phyloP scores from a whole-genome alignment of 2,113 vertebrate genomes.

The Pungitius pungitius region DNA sequence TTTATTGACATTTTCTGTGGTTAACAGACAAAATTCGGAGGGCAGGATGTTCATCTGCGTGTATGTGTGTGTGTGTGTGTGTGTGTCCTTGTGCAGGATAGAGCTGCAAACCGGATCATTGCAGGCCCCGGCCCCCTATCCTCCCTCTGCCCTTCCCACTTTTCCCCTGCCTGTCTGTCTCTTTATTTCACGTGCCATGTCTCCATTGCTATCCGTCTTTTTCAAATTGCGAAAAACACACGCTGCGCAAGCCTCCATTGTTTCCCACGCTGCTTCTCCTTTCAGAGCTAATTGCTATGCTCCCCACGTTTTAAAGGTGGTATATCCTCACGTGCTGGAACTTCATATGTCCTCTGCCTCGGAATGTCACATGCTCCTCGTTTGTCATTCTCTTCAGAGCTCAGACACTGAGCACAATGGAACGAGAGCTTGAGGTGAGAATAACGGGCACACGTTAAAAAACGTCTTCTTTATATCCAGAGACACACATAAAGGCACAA shows the following conservation, averaged over 20 bases:
- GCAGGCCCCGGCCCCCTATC: slow-evolving; percentile 38
- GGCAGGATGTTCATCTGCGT: slow-evolving; percentile 42
- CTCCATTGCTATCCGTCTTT: slow-evolving; percentile 19
- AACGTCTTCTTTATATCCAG: slow-evolving; percentile 11
- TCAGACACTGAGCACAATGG: slow-evolving; percentile 37
- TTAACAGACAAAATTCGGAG: slow-evolving; percentile 68
- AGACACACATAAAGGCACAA: neutral
- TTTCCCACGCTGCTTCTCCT: slow-evolving; percentile 26
- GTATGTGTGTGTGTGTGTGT: slow-evolving; percentile 24
- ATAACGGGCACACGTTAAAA: neutral
- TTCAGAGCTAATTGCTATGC: slow-evolving; percentile 55
- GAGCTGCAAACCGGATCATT: slow-evolving; percentile 65
- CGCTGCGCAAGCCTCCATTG: slow-evolving; percentile 12
- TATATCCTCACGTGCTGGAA: slow-evolving; percentile 50
- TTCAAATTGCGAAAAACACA: neutral
- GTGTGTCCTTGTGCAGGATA: slow-evolving; percentile 36
- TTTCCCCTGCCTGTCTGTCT: slow-evolving; percentile 33
- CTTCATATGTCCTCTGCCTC: slow-evolving; percentile 56
- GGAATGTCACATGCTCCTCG: slow-evolving; percentile 58
- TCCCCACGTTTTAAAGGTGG: slow-evolving; percentile 46
- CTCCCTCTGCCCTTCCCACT: slow-evolving; percentile 32
- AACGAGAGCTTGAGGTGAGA: slow-evolving; percentile 66
- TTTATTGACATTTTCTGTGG: slow-evolving; percentile 80
- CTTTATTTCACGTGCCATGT: slow-evolving; percentile 57
- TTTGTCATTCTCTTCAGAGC: slow-evolving; percentile 71